Percentiles rank a stretch among this genome's conserved stretches.
Conservation (phyloP, 2,888 invertebrate genomes). For the Scaptomyza tumidula region DNA sequence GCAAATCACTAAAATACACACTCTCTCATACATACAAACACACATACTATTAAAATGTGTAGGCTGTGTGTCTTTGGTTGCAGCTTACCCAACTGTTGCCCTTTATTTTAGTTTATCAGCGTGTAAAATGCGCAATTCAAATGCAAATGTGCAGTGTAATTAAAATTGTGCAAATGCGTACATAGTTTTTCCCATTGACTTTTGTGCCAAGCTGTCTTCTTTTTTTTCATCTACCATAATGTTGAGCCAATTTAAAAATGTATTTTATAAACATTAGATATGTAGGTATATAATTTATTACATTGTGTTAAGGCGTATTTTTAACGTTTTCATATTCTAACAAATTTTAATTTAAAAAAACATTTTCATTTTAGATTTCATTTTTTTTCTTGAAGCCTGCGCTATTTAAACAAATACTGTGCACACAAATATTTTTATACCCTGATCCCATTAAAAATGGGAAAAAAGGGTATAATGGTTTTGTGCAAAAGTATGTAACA, state of each 20-base stretch:
- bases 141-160: constrained; percentile 79
- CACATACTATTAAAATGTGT: constrained; percentile 10
- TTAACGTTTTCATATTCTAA: too few relatives aligned
- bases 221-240: constrained; percentile 5
- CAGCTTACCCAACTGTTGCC: constrained; percentile 68
- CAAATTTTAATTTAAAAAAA: too few relatives aligned
- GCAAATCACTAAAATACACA: constrained; percentile 62
- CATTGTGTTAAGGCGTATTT: too few relatives aligned
- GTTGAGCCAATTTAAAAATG: constrained; percentile 40
- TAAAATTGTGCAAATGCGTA: constrained; percentile 72
- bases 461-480: too few relatives aligned
- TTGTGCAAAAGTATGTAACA: too few relatives aligned
- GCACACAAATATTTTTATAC: too few relatives aligned
- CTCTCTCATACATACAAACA: constrained; percentile 12
- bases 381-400: too few relatives aligned
- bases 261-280: constrained; percentile 32
- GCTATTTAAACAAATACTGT: too few relatives aligned
- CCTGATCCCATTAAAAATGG: too few relatives aligned
- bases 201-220: constrained; percentile 15
- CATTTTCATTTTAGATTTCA: too few relatives aligned
- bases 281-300: too few relatives aligned
- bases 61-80: constrained; percentile 50
- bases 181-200: constrained; percentile 38
- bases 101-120: constrained; percentile 74
- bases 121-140: constrained; percentile 80